phyloP scores from a whole-genome alignment of 1,140 invertebrate species.

The Heliconius congener region DNA sequence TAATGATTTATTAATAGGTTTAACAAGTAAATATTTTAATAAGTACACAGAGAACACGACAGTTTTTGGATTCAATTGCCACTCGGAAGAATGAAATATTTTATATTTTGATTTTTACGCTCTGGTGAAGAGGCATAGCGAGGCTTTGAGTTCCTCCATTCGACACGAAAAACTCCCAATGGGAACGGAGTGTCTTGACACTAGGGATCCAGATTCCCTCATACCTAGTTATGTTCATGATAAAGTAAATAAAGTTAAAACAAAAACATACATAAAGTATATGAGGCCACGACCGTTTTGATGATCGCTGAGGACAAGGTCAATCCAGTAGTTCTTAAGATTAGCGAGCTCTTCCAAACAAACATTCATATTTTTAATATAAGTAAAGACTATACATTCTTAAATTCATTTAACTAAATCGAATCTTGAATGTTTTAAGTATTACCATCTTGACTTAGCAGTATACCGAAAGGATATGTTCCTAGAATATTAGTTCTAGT shows the following conservation, averaged over 20 bases:
- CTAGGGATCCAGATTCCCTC: not conserved
- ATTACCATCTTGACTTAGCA: not conserved
- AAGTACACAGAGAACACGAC: not conserved
- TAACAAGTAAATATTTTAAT: not conserved
- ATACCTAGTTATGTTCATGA: not conserved
- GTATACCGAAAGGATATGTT: not conserved
- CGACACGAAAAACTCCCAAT: not conserved
- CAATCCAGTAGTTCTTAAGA: not conserved
- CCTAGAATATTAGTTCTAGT: not conserved
- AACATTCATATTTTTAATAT: no score
- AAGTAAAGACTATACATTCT: not conserved
- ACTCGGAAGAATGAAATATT: no score
- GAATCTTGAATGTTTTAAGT: not conserved
- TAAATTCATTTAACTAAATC: not conserved
- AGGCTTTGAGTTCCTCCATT: not conserved
- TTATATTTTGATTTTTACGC: not conserved
- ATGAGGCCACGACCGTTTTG: no score
- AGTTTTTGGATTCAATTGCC: no score
- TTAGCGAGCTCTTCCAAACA: no score
- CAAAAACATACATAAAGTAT: no score
- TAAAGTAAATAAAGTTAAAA: no score
- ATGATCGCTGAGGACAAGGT: no score
- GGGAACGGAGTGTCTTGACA: not conserved
- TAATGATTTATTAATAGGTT: not conserved
- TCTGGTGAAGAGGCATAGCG: not conserved